These are phyloP conservation scores for Trissolcus japonicus DNA, from an alignment of 2,888 invertebrate species.

Conservation along the genomic window DNA sequence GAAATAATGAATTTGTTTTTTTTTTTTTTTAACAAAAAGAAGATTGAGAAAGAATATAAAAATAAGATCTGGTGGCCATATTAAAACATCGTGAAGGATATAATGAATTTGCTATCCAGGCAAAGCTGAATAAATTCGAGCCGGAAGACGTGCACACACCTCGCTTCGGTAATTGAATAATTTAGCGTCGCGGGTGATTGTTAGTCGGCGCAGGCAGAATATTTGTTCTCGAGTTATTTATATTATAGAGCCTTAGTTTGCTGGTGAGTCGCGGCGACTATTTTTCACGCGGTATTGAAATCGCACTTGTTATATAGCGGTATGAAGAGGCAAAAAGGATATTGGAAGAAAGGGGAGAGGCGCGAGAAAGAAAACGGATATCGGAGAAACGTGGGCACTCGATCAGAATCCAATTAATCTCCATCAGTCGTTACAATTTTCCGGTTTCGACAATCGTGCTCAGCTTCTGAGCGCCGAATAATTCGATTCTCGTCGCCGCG, in stretches of 20 bases:
- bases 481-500: slow-evolving; percentile 38
- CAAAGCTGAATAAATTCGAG: slow-evolving; percentile 27
- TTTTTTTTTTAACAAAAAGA: no score
- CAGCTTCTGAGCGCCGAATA: slow-evolving; percentile 44
- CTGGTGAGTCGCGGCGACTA: slow-evolving; percentile 15
- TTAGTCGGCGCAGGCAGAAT: slow-evolving; percentile 25
- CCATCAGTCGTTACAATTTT: slow-evolving; percentile 50
- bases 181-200: slow-evolving; percentile 37
- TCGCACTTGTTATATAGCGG: slow-evolving; percentile 28
- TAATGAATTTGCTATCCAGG: slow-evolving; percentile 38
- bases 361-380: slow-evolving; percentile 27
- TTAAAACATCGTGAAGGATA: slow-evolving; percentile 28
- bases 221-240: slow-evolving; percentile 40
- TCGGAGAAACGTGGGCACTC: slow-evolving; percentile 31
- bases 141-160: slow-evolving; percentile 19
- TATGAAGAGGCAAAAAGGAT: slow-evolving; percentile 7
- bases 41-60: no score
- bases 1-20: no score
- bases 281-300: slow-evolving; percentile 47
- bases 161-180: slow-evolving; percentile 35
- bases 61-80: neutral
- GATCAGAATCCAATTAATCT: slow-evolving; percentile 52
- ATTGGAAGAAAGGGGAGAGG: slow-evolving; percentile 8
- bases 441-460: slow-evolving; percentile 41
- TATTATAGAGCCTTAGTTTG: slow-evolving; percentile 10